Evolutionary conservation across 2,888 invertebrate genomes (phyloP), one percentile per base, ranked within the genome.

Genomic region (Tinea trinotella): DNA sequence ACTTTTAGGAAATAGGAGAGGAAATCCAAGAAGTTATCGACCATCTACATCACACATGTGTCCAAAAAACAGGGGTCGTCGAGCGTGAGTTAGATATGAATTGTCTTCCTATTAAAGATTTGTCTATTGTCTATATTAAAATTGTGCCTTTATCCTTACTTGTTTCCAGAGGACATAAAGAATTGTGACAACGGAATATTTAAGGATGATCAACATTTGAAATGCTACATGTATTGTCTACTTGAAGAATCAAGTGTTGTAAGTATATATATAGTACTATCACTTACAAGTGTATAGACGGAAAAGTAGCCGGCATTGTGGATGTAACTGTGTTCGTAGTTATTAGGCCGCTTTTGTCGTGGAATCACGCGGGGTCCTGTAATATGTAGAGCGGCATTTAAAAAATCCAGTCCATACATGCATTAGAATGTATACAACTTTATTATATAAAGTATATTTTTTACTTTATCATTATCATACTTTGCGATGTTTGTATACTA

Each of bases 131-230:
- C 67, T 70, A 76, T 68, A 77, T 76, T 78, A 76, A 75, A 74
- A 53, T n/a, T 17, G 66, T 71, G 68, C 71, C 73, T 77, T 78
- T 76, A 81, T 76, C 76, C 67, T 68, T 71, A 69, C 69, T 76
- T 77, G 74, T 66, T 76, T 78, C 74, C 82, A 86, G 86, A 76
- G 76, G 87, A 87, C 71, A 84, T 86, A 72, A 64, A 68, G 71
- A 85, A 87, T 78, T 87, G 86, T 70, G 85, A 85, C 79, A 79
- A 78, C 66, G 87, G 87, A 73, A 83, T 85, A 78, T 87, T 87
- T 79, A 83, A 86, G 73, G 85, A 86, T 67, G 84, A 87, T 68
- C 61, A 67, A 62, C 84, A 84, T 77, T 76, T 87, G 74, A 84
- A 85, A 76, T 84, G 86, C 77, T 87, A 87, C 73, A 86, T 86